Evolutionary conservation across 2,797 vertebrate species (phyloP).

Genomic region (Centropyge bicolor): DNA sequence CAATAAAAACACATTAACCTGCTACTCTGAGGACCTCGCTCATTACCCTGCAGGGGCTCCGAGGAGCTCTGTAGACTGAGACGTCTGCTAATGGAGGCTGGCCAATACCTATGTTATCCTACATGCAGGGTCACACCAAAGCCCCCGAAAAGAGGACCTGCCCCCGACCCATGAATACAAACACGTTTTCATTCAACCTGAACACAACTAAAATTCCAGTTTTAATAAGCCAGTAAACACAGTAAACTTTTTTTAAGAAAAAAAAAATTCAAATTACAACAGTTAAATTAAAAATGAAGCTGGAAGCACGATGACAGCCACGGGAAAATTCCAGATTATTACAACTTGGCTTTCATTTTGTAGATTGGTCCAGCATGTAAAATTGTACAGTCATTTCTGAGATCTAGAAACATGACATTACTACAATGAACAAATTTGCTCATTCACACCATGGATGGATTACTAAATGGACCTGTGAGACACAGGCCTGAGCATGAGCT

Average conservation of each 20-base stretch:
- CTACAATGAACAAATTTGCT: not conserved
- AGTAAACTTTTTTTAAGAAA: too few relatives aligned
- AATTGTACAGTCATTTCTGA: not conserved
- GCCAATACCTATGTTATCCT: not conserved
- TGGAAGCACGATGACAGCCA: not conserved
- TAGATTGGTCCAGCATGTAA: not conserved
- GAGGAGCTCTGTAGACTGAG: conserved; percentile 62
- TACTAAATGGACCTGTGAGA: not conserved
- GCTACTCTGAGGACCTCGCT: conserved; percentile 78
- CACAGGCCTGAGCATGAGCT: not conserved
- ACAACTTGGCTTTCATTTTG: not conserved
- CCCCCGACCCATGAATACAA: not conserved
- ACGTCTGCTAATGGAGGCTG: conserved; percentile 69
- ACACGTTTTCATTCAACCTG: not conserved
- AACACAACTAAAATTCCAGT: not conserved
- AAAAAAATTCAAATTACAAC: not conserved
- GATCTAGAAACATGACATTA: not conserved
- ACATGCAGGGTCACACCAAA: not conserved
- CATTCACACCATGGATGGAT: not conserved
- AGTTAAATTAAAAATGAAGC: not conserved
- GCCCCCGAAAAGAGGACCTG: not conserved
- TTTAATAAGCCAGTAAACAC: not conserved
- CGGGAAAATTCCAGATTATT: not conserved
- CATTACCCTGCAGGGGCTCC: conserved; percentile 77
- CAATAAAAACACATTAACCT: conserved; percentile 87